Evolutionary conservation across 2,113 vertebrate genomes (phyloP).

Genomic region (Ctenomys sociabilis): DNA sequence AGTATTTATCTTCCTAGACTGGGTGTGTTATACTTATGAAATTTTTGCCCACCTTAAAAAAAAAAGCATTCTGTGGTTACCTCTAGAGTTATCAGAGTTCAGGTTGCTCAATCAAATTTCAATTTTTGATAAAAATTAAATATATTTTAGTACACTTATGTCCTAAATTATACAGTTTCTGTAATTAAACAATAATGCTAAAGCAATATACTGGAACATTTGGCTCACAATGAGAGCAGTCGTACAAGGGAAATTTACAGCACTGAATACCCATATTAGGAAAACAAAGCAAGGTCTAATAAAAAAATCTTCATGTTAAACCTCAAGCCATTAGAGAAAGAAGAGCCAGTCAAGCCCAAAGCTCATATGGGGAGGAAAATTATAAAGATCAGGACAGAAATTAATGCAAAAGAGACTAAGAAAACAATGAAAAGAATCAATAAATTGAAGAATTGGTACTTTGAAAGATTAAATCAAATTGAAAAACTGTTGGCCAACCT

Average conservation of each 20-base stretch:
- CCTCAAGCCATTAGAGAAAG: background rate
- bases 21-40: background rate
- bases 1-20: background rate
- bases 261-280: background rate
- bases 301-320: background rate
- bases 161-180: background rate
- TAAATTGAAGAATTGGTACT: background rate
- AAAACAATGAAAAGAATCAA: background rate
- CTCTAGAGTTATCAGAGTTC: background rate
- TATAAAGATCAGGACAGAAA: background rate
- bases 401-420: background rate
- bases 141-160: background rate
- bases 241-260: background rate
- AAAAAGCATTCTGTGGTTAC: conserved; percentile 10
- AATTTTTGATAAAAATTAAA: background rate
- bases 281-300: background rate
- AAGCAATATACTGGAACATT: background rate
- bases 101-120: background rate
- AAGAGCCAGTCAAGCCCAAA: background rate
- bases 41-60: background rate
- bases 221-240: background rate
- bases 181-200: background rate
- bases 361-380: background rate
- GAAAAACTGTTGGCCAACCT: background rate
- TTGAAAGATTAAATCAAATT: background rate